phyloP scores from a whole-genome alignment of 2,113 vertebrate species.

The Prietella phreatophila region DNA sequence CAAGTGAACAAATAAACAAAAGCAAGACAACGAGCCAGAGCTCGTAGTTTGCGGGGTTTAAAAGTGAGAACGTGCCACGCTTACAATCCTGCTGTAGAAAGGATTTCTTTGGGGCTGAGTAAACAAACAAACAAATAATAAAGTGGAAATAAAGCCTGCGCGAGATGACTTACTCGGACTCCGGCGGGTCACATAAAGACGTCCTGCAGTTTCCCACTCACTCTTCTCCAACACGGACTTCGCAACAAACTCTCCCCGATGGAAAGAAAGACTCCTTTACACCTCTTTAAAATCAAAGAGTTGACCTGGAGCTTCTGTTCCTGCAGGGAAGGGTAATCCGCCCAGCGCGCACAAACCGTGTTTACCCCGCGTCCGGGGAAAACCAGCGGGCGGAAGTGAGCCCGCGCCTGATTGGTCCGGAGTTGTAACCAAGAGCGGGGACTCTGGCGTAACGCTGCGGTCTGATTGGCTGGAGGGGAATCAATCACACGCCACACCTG shows the following conservation, averaged over 20 bases:
- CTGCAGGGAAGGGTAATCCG: conserved; percentile 15
- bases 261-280: neutral
- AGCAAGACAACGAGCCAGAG: neutral
- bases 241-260: neutral
- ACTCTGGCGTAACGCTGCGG: neutral
- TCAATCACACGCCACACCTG: conserved; percentile 53
- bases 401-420: conserved; percentile 42
- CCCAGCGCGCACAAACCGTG: neutral
- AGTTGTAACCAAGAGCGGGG: conserved; percentile 23
- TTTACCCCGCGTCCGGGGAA: conserved; percentile 6
- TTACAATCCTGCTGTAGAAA: neutral
- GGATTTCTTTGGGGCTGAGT: neutral
- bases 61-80: neutral
- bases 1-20: neutral
- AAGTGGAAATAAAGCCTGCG: neutral
- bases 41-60: no score
- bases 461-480: conserved; percentile 26
- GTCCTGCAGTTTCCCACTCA: neutral
- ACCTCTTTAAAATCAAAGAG: no score
- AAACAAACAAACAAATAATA: neutral
- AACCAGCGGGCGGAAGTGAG: conserved; percentile 46
- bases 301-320: neutral
- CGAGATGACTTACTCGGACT: neutral
- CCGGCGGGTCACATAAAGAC: neutral
- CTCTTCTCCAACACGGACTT: neutral